These are phyloP conservation scores for Ibidorhyncha struthersii DNA, from an alignment of 2,113 vertebrate species.

Conservation along the genomic window DNA sequence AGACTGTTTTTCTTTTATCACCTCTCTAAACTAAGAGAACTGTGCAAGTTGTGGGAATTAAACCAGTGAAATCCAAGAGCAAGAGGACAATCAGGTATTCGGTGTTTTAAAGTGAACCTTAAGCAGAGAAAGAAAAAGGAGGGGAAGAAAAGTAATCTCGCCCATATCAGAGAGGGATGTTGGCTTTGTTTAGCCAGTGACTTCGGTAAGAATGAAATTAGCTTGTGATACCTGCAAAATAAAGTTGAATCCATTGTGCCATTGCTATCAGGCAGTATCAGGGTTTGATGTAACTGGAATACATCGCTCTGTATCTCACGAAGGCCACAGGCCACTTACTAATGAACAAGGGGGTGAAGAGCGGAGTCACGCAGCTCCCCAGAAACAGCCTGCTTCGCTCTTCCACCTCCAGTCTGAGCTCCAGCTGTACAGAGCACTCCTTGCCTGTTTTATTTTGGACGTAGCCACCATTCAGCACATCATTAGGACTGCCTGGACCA, in stretches of 20 bases:
- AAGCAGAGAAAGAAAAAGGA: background rate
- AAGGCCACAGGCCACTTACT: background rate
- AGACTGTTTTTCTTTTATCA: conserved; percentile 25
- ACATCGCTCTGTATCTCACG: background rate
- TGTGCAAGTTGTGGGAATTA: background rate
- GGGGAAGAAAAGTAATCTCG: background rate
- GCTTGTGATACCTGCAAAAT: background rate
- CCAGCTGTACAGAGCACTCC: background rate
- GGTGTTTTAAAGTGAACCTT: background rate
- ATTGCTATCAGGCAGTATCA: background rate
- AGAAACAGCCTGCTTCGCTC: background rate
- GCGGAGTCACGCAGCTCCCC: background rate
- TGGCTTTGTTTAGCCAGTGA: conserved; percentile 39
- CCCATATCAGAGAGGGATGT: background rate
- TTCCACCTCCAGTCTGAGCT: background rate
- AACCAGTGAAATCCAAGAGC: background rate
- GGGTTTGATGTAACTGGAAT: background rate
- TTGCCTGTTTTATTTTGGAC: background rate
- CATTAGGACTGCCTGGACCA: conserved; percentile 2
- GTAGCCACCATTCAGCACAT: background rate
- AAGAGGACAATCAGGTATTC: background rate
- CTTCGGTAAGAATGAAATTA: conserved; percentile 23
- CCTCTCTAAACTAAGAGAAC: background rate
- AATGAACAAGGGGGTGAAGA: background rate
- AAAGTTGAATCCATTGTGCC: background rate